Evolutionary conservation across 2,797 vertebrate genomes (phyloP).

Genomic region (Thaleichthys pacificus): DNA sequence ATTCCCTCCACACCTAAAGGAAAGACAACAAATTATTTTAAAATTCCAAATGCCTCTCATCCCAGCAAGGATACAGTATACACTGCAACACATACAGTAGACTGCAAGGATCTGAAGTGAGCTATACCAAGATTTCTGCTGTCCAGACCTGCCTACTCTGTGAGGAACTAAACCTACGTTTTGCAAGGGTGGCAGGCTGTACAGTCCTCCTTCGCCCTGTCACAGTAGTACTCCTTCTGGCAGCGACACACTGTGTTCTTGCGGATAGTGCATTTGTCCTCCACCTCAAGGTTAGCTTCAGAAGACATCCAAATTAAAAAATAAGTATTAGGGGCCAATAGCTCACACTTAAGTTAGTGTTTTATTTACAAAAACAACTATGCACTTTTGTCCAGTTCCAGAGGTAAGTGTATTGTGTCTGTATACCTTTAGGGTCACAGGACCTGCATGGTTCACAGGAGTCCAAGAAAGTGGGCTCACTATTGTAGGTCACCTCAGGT

Average conservation of each 20-base stretch:
- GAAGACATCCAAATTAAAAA: slow-evolving; percentile 17
- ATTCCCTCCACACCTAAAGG: slow-evolving; percentile 53
- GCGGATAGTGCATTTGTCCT: neutral
- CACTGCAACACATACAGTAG: too few relatives aligned
- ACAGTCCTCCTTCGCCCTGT: slow-evolving; percentile 19
- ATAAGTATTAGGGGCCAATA: neutral
- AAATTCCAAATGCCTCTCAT: neutral
- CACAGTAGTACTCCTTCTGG: slow-evolving; percentile 49
- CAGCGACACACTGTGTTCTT: slow-evolving; percentile 61
- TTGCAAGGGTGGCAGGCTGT: slow-evolving; percentile 48
- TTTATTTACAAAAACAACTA: neutral
- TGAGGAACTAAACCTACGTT: slow-evolving; percentile 49
- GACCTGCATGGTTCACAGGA: slow-evolving; percentile 46
- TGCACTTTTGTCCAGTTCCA: neutral
- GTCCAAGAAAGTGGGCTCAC: fast-evolving
- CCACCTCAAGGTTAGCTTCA: slow-evolving; percentile 49
- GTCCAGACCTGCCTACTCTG: neutral
- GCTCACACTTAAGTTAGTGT: neutral
- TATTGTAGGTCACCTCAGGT: fast-evolving
- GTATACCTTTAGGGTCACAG: neutral
- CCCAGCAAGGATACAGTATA: neutral
- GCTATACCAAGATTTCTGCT: too few relatives aligned
- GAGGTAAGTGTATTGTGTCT: neutral
- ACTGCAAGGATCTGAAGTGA: neutral
- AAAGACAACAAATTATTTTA: neutral